Evolutionary conservation across 2,113 vertebrate species (phyloP).

Genomic region (Neodon shergylaensis): DNA sequence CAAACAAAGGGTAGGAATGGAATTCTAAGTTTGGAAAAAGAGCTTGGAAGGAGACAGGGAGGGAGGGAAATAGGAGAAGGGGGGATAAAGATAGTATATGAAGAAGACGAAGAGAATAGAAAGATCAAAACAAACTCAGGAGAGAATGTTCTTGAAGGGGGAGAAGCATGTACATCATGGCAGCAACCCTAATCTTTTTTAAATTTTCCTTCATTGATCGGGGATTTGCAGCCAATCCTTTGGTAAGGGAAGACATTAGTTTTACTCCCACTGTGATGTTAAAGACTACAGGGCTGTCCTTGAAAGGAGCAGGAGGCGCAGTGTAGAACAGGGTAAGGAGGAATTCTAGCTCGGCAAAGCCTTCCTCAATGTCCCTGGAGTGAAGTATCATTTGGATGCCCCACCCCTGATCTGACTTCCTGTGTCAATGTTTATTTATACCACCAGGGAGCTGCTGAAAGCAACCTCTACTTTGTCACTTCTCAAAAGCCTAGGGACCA

Average conservation of each 20-base stretch:
- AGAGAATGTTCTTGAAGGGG: not conserved
- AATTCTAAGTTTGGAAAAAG: not conserved
- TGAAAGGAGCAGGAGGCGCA: not conserved
- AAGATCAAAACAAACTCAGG: slow-evolving; percentile 2
- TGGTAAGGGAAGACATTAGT: slow-evolving; percentile 28
- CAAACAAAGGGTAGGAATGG: not conserved
- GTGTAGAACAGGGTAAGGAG: not conserved
- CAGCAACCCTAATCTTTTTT: slow-evolving; percentile 78
- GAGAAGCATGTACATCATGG: not conserved
- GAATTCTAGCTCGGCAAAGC: not conserved
- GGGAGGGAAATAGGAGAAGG: no score
- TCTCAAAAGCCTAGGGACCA: not conserved
- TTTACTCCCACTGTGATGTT: not conserved
- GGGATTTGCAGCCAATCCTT: slow-evolving; percentile 78
- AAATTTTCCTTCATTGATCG: slow-evolving; percentile 77
- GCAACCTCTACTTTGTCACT: not conserved
- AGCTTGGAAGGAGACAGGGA: not conserved
- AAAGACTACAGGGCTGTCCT: not conserved
- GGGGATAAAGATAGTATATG: not conserved
- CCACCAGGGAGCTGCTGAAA: not conserved
- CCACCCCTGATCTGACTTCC: not conserved
- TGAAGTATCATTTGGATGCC: not conserved
- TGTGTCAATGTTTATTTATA: not conserved
- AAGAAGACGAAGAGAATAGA: not conserved
- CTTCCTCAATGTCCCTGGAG: not conserved